Conservation (phyloP, 2,113 vertebrate species). For the Cyprinodon tularosa region DNA sequence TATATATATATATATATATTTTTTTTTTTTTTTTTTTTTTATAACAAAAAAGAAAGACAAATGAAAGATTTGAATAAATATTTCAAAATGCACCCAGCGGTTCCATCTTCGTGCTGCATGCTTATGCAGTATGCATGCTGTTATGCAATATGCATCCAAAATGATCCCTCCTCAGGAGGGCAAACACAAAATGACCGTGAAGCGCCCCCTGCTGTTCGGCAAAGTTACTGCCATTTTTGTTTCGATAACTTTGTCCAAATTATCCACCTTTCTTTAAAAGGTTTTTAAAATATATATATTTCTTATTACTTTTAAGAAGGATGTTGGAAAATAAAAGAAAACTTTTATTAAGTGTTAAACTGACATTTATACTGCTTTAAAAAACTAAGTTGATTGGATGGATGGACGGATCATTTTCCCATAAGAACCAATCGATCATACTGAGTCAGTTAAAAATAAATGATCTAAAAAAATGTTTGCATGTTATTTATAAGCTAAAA, state of each 20-base stretch:
- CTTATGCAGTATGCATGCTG: slow-evolving; percentile 63
- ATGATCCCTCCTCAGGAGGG: slow-evolving; percentile 63
- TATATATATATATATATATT: too few relatives aligned
- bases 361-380: not conserved
- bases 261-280: not conserved
- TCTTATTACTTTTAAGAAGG: too few relatives aligned
- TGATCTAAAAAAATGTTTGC: not conserved
- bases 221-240: not conserved
- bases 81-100: slow-evolving; percentile 16
- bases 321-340: not conserved
- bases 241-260: not conserved
- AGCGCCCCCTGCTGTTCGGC: slow-evolving; percentile 55
- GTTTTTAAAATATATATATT: too few relatives aligned
- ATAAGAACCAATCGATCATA: too few relatives aligned
- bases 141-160: slow-evolving; percentile 70
- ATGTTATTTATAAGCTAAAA: not conserved
- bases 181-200: slow-evolving; percentile 18
- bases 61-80: slow-evolving; percentile 19
- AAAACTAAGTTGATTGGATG: not conserved
- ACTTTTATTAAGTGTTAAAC: not conserved
- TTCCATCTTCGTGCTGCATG: slow-evolving; percentile 44
- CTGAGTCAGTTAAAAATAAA: not conserved
- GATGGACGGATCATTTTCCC: not conserved
- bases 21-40: not conserved
- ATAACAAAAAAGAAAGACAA: not conserved